Conservation (phyloP, 1,140 invertebrate genomes). For the Drosophila dunni region DNA sequence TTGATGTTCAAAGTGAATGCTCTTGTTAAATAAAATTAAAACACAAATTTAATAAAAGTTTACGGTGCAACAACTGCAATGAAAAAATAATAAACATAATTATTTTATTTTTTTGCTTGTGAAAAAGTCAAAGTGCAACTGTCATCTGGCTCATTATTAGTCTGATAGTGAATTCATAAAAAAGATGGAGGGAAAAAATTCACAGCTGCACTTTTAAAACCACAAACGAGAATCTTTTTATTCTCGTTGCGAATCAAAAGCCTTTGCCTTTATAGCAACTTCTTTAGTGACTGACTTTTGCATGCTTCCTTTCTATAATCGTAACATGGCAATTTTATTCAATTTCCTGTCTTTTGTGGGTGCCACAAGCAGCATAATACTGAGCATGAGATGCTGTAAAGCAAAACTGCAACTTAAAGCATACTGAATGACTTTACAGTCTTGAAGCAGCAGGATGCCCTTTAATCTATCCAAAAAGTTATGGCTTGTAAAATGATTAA, state of each 20-base stretch:
- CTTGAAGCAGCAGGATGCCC: background rate
- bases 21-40: slow-evolving; percentile 80
- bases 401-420: background rate
- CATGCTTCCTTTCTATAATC: slow-evolving; percentile 62
- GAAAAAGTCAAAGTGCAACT: slow-evolving; percentile 40
- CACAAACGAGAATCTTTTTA: slow-evolving; percentile 48
- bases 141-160: slow-evolving; percentile 53
- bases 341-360: slow-evolving; percentile 67
- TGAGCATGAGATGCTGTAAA: slow-evolving; percentile 2
- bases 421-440: too few species aligned
- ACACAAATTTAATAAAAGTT: slow-evolving; percentile 62
- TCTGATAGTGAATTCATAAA: slow-evolving; percentile 14
- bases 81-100: slow-evolving; percentile 17
- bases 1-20: slow-evolving; percentile 76
- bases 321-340: slow-evolving; percentile 71
- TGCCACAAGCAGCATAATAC: slow-evolving; percentile 25
- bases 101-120: slow-evolving; percentile 21
- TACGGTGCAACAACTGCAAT: slow-evolving; percentile 33
- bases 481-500: background rate
- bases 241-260: slow-evolving; percentile 4
- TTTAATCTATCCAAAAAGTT: slow-evolving; percentile 5
- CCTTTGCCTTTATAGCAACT: background rate
- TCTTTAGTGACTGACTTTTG: slow-evolving; percentile 20
- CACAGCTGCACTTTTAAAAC: slow-evolving; percentile 14
- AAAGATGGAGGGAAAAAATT: background rate